These are phyloP conservation scores for Etheostoma perlongum DNA, from an alignment of 2,797 vertebrate genomes.

Conservation along the genomic window DNA sequence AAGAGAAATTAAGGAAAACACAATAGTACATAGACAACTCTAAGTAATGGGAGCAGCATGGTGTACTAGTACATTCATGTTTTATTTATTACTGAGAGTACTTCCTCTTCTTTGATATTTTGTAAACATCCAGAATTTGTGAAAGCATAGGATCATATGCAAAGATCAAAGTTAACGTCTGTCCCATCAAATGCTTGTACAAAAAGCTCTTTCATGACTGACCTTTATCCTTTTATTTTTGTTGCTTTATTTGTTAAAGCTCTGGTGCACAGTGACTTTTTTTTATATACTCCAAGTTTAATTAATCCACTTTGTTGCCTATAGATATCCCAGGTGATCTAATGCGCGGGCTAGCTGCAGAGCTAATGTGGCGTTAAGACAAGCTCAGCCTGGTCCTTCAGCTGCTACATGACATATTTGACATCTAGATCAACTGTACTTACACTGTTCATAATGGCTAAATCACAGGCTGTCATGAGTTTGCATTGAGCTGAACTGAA, in stretches of 20 bases:
- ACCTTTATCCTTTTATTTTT: background rate
- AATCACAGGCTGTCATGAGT: slow-evolving; percentile 1
- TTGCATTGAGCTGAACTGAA: background rate
- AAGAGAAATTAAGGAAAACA: background rate
- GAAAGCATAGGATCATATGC: background rate
- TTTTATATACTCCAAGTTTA: background rate
- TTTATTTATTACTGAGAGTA: background rate
- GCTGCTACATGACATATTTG: slow-evolving; percentile 10
- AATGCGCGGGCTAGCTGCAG: background rate
- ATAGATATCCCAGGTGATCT: slow-evolving; percentile 5
- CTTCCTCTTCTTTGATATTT: background rate
- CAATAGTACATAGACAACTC: background rate
- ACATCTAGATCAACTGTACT: background rate
- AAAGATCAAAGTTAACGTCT: background rate
- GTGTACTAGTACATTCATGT: background rate
- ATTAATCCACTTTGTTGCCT: background rate
- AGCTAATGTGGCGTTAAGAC: slow-evolving; percentile 5
- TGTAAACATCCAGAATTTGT: background rate
- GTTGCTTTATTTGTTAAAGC: background rate
- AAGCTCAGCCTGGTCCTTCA: slow-evolving; percentile 1
- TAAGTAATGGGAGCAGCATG: background rate
- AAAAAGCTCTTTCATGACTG: background rate
- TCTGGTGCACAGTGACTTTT: background rate
- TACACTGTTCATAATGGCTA: background rate
- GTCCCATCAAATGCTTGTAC: background rate